These are phyloP conservation scores for Ivindomyrus marchei DNA, from an alignment of 2,113 vertebrate species.

Conservation along the genomic window DNA sequence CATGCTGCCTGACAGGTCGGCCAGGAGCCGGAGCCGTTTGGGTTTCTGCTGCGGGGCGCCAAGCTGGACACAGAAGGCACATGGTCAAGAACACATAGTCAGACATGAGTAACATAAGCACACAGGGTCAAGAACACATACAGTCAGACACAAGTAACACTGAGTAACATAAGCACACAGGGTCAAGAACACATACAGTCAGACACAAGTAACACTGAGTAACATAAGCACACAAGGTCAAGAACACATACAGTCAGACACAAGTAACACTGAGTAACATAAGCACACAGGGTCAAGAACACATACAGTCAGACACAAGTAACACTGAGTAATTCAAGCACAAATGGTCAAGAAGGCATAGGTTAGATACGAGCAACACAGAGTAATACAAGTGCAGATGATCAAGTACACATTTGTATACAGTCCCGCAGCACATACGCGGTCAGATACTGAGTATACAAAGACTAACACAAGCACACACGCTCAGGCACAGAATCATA, in stretches of 20 bases:
- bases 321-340: background rate
- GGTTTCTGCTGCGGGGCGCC: constrained; percentile 89
- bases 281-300: background rate
- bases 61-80: constrained; percentile 52
- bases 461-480: background rate
- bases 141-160: background rate
- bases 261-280: background rate
- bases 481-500: background rate
- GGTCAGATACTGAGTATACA: background rate
- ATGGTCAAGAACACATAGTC: background rate
- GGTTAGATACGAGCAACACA: background rate
- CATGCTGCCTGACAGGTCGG: constrained; percentile 92
- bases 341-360: background rate
- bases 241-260: background rate
- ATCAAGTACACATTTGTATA: background rate
- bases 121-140: background rate
- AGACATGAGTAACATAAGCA: background rate
- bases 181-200: background rate
- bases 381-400: background rate
- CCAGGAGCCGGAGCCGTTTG: constrained; percentile 80
- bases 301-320: background rate
- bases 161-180: background rate
- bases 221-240: background rate
- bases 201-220: background rate
- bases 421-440: background rate